Evolutionary conservation across 2,113 vertebrate genomes (phyloP), one percentile per base, ranked within the genome.

Genomic region (Odontesthes bonariensis): DNA sequence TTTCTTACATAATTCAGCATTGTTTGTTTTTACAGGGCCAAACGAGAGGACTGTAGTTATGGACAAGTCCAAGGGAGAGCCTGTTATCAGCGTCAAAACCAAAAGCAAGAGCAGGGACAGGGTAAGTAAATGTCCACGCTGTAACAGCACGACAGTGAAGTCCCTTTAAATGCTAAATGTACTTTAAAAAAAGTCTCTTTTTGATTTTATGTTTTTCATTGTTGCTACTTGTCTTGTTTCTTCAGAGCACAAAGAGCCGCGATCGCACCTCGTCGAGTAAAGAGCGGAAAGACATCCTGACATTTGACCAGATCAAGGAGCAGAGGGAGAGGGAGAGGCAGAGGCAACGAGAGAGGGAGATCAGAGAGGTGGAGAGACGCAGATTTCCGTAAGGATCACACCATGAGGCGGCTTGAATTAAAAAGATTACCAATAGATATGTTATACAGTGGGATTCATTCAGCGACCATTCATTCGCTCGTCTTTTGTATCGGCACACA

Each of bases 291-390:
- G 98, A 98, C 63, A 99, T 99, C 75, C 76, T 99, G 51, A 98
- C 97, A 0, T 99, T 99, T 5, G 97, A 99, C 88, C 99, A 99
- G 82, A 99, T 99, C 91, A 99, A 98, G 85, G 96, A 99, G 82
- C 97, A 98, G 59, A 90, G 98, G 5, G 98, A 99, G 46, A 93
- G 96, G 0, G 98, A 99, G 49, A 92, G 97, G 0, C 97, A 98
- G 92, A 90, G 97, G 44, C 98, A 99, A 69, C 90, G 97, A 3
- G 98, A 99, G 70, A 86, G 98, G 5, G 98, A 99, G 79, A 93
- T 98, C 86, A 90, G 98, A 49, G 98, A 99, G 84, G 95, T 95
- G 0, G 97, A 99, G 82, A 89, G 98, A 55, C 95, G 97, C 51
- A 89, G 97, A 94, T 96, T 77, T 67, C 92, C 87, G 93, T 95